phyloP scores from a whole-genome alignment of 2,797 vertebrate genomes.

The Lacerta viridis region DNA sequence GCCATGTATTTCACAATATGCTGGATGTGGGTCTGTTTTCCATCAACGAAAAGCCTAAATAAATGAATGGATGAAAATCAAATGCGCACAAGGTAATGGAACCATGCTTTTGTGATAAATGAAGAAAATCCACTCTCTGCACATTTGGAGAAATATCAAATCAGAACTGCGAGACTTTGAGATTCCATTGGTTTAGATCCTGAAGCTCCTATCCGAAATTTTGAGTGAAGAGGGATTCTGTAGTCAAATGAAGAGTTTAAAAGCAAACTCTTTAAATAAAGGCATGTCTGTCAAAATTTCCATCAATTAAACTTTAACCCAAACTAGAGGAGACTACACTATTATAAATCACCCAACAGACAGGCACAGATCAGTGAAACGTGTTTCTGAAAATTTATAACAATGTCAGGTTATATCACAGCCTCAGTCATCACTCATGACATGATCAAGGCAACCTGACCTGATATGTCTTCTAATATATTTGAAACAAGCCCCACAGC shows the following conservation, averaged over 20 bases:
- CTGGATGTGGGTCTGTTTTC: constrained; percentile 3
- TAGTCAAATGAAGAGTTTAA: constrained; percentile 31
- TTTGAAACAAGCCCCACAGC: constrained; percentile 49
- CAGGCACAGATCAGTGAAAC: constrained; percentile 40
- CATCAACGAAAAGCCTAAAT: constrained; percentile 15
- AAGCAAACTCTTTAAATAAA: not conserved
- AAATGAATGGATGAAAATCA: constrained; percentile 27
- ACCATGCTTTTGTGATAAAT: constrained; percentile 8
- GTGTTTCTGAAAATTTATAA: constrained; percentile 48
- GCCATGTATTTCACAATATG: constrained; percentile 48
- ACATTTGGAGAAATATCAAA: not conserved
- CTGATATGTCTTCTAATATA: constrained; percentile 53
- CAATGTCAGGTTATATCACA: constrained; percentile 35
- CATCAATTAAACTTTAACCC: constrained; percentile 29
- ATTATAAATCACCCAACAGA: constrained; percentile 18
- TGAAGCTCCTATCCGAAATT: constrained; percentile 1
- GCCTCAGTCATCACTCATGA: constrained; percentile 45
- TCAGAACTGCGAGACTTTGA: not conserved
- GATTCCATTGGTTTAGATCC: not conserved
- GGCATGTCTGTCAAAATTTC: constrained; percentile 19
- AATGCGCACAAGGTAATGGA: not conserved
- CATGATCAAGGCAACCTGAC: constrained; percentile 58
- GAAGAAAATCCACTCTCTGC: not conserved
- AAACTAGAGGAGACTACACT: constrained; percentile 20
- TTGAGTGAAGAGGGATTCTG: not conserved